Evolutionary conservation across 2,797 vertebrate genomes (phyloP).

Genomic region (Aythya fuligula): DNA sequence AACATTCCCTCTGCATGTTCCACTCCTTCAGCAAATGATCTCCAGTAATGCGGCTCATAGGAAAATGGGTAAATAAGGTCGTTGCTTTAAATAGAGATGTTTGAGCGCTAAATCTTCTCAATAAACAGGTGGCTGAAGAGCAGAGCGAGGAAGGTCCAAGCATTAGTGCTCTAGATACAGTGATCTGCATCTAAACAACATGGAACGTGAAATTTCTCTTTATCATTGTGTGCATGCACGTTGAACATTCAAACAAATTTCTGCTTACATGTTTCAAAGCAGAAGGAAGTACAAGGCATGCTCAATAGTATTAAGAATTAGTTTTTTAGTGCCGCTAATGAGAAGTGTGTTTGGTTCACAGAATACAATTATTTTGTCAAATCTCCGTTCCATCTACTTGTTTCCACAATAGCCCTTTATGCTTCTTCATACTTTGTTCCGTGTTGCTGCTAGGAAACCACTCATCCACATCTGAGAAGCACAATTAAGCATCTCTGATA

Average conservation of each 20-base stretch:
- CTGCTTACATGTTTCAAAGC: background rate
- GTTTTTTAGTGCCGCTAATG: constrained; percentile 25
- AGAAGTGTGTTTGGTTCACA: constrained; percentile 40
- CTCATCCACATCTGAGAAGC: constrained; percentile 9
- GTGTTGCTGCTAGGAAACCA: constrained; percentile 58
- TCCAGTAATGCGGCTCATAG: rapidly evolving
- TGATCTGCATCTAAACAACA: background rate
- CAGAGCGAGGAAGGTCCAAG: background rate
- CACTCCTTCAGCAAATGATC: background rate
- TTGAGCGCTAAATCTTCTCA: background rate
- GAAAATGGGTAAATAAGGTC: background rate
- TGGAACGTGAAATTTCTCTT: background rate
- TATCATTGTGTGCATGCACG: background rate
- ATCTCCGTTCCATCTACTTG: background rate
- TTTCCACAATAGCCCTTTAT: constrained; percentile 22
- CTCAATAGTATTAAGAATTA: background rate
- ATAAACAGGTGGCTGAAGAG: background rate
- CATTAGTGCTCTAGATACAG: background rate
- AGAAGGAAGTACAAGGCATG: background rate
- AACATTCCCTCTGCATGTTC: background rate
- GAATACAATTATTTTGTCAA: constrained; percentile 34
- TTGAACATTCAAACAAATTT: background rate
- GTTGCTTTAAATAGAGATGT: background rate
- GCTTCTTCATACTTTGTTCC: background rate
- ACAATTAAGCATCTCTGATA: constrained; percentile 21